phyloP scores from a whole-genome alignment of 2,113 vertebrate species.

The Procavia capensis region DNA sequence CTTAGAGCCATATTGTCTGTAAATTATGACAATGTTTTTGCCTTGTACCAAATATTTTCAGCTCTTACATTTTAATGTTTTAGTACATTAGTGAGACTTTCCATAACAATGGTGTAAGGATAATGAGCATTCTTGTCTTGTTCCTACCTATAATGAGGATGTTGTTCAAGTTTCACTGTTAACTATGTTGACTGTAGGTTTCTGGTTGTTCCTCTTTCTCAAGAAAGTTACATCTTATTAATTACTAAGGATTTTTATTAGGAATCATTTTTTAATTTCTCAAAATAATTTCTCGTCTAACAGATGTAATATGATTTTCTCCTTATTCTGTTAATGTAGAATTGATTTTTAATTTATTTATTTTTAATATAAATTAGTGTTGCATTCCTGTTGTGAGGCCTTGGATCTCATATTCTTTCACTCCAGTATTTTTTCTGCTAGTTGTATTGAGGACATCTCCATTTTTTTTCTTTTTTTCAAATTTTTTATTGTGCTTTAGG shows the following conservation, averaged over 20 bases:
- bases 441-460: too few relatives aligned
- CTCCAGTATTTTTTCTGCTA: background rate
- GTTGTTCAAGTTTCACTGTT: background rate
- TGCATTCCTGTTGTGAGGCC: slow-evolving; percentile 22
- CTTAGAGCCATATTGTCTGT: background rate
- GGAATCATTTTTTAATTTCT: background rate
- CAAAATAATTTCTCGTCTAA: slow-evolving; percentile 30
- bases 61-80: slow-evolving; percentile 32
- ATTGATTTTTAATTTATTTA: too few relatives aligned
- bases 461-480: background rate
- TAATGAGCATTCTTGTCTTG: background rate
- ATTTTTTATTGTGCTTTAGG: slow-evolving; percentile 23
- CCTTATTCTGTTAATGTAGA: slow-evolving; percentile 47
- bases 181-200: slow-evolving; percentile 14
- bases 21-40: slow-evolving; percentile 26
- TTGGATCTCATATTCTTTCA: slow-evolving; percentile 10
- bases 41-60: slow-evolving; percentile 24
- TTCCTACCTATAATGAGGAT: slow-evolving; percentile 33
- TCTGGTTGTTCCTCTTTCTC: background rate
- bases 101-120: background rate
- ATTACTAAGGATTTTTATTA: slow-evolving; percentile 11
- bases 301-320: background rate
- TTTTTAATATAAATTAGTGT: slow-evolving; percentile 32
- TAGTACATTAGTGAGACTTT: slow-evolving; percentile 13
- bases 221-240: background rate